Conservation (phyloP, 2,113 vertebrate species). For the Hipposideros armiger region DNA sequence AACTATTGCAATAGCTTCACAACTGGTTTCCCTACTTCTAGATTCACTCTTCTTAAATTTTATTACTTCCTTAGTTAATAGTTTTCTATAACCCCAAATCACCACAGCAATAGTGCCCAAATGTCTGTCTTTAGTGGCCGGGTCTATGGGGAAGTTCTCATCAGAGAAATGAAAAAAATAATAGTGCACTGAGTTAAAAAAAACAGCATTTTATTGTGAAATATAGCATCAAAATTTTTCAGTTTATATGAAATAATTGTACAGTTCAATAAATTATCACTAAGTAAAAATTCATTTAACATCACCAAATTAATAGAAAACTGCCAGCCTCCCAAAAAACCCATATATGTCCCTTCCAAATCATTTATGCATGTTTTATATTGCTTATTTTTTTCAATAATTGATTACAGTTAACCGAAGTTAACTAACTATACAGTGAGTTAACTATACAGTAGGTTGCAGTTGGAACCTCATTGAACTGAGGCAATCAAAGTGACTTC, state of each 20-base stretch:
- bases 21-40: not conserved
- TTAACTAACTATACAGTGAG: not conserved
- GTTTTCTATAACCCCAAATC: not conserved
- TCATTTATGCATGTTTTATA: not conserved
- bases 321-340: not conserved
- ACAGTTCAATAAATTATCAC: slow-evolving; percentile 12
- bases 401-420: not conserved
- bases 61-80: slow-evolving; percentile 37
- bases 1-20: not conserved
- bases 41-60: not conserved
- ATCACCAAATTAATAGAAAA: slow-evolving; percentile 7
- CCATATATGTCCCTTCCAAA: not conserved
- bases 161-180: slow-evolving; percentile 21
- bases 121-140: not conserved
- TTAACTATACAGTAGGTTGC: not conserved
- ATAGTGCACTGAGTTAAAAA: not conserved
- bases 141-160: not conserved
- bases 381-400: not conserved
- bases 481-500: not conserved
- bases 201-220: slow-evolving; percentile 19
- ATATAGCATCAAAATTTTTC: not conserved
- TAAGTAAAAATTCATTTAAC: not conserved
- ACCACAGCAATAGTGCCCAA: not conserved
- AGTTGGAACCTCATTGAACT: not conserved
- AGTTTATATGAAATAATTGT: not conserved